phyloP scores from a whole-genome alignment of 2,888 invertebrate genomes.

The Drosophila helvetica region DNA sequence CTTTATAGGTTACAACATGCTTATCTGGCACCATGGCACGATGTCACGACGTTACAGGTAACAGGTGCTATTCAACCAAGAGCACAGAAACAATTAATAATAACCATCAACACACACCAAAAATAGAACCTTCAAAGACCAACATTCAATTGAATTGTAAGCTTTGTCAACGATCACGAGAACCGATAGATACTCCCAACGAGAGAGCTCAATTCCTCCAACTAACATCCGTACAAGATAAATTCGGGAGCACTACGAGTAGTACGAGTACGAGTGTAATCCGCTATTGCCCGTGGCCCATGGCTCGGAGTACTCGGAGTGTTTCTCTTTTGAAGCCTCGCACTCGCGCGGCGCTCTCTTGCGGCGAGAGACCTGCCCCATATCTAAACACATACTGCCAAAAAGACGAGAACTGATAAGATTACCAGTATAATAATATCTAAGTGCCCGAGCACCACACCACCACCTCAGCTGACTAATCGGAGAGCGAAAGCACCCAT shows the following conservation, averaged over 20 bases:
- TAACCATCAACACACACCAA: neutral
- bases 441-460: conserved; percentile 26
- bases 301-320: neutral
- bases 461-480: conserved; percentile 59
- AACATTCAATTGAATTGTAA: neutral
- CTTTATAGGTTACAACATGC: conserved; percentile 27
- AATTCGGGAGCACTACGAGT: conserved; percentile 1
- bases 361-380: conserved; percentile 14
- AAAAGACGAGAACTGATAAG: conserved; percentile 57
- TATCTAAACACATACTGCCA: conserved; percentile 14
- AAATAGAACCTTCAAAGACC: neutral
- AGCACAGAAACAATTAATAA: neutral
- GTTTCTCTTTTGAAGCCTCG: conserved; percentile 8
- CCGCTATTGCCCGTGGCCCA: neutral
- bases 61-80: neutral
- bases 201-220: conserved; percentile 1
- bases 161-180: neutral
- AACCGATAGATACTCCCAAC: neutral
- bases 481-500: conserved; percentile 1
- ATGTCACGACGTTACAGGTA: conserved; percentile 2
- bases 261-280: neutral
- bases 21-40: conserved; percentile 16
- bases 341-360: neutral
- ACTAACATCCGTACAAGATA: conserved; percentile 28
- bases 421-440: conserved; percentile 50